Percentiles rank a stretch among this genome's conserved stretches.
Conservation (phyloP, 1,140 invertebrate genomes). For the Musca vetustissima region DNA sequence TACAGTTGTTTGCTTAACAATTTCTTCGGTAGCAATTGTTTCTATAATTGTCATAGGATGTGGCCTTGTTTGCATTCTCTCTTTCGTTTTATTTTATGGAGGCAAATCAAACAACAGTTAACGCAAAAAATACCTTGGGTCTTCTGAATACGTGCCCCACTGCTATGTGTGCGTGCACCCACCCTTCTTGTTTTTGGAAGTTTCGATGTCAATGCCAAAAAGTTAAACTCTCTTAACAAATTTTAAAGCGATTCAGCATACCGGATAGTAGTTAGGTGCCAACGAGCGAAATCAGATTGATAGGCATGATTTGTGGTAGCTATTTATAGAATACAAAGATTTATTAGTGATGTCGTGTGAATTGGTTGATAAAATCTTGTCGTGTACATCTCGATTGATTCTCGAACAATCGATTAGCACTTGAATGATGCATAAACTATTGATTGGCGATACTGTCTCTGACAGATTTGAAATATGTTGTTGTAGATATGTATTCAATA, state of each 20-base stretch:
- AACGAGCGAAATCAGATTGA: background rate
- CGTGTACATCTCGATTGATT: background rate
- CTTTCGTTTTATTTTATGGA: too few species aligned
- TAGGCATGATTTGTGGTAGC: background rate
- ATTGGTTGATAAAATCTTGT: slow-evolving; percentile 15
- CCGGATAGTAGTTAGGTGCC: background rate
- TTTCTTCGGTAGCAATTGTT: too few species aligned
- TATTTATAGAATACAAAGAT: slow-evolving; percentile 11
- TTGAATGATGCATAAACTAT: background rate
- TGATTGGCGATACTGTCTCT: too few species aligned
- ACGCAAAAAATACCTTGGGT: background rate
- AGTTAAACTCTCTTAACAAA: background rate
- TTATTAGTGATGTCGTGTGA: slow-evolving; percentile 8
- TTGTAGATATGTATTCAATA: too few species aligned
- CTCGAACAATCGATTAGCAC: slow-evolving; percentile 4
- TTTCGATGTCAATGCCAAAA: background rate
- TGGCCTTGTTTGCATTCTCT: too few species aligned
- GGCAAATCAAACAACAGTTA: too few species aligned
- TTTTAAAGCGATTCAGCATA: background rate
- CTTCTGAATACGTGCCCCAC: background rate
- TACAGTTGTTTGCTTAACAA: too few species aligned
- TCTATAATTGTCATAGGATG: too few species aligned
- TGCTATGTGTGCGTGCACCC: too few species aligned
- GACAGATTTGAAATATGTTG: too few species aligned
- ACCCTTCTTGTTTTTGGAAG: background rate